These are phyloP conservation scores for Thymelicus lineola DNA, from an alignment of 2,888 invertebrate genomes.

Conservation along the genomic window DNA sequence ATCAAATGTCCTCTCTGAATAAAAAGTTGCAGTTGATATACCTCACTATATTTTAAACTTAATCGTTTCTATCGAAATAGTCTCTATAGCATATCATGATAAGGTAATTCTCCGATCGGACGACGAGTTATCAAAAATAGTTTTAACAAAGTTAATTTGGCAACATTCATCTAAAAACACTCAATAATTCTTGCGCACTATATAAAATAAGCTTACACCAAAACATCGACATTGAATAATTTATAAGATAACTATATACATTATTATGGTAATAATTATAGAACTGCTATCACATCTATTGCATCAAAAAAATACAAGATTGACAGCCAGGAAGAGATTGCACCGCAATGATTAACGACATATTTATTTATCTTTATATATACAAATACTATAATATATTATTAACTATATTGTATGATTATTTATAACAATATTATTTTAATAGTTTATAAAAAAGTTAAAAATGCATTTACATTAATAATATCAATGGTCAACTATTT, in stretches of 20 bases:
- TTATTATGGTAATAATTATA: conserved; percentile 8
- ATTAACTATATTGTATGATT: too few relatives aligned
- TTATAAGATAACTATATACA: conserved; percentile 13
- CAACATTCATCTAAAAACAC: conserved; percentile 4
- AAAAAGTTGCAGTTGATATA: too few relatives aligned
- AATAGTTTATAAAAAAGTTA: conserved; percentile 10
- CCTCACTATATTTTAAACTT: too few relatives aligned
- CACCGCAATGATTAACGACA: conserved; percentile 1
- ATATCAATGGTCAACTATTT: conserved; percentile 50
- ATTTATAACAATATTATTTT: not conserved
- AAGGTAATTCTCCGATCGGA: not conserved
- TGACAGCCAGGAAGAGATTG: conserved; percentile 7
- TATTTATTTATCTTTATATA: not conserved
- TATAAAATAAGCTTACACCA: conserved; percentile 16
- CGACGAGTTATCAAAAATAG: not conserved
- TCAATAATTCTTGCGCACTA: not conserved
- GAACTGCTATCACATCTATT: conserved; percentile 2
- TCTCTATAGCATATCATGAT: too few relatives aligned
- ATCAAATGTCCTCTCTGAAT: too few relatives aligned
- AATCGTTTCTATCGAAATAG: too few relatives aligned
- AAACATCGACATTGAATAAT: conserved; percentile 19
- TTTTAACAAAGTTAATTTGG: not conserved
- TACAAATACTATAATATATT: not conserved
- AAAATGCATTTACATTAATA: conserved; percentile 34
- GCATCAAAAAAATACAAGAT: conserved; percentile 5